A percentile compares a stretch with the other conserved stretches of the same genome.
Evolutionary conservation across 1,140 invertebrate genomes (phyloP).

Genomic region (Macrocentrus cingulum): DNA sequence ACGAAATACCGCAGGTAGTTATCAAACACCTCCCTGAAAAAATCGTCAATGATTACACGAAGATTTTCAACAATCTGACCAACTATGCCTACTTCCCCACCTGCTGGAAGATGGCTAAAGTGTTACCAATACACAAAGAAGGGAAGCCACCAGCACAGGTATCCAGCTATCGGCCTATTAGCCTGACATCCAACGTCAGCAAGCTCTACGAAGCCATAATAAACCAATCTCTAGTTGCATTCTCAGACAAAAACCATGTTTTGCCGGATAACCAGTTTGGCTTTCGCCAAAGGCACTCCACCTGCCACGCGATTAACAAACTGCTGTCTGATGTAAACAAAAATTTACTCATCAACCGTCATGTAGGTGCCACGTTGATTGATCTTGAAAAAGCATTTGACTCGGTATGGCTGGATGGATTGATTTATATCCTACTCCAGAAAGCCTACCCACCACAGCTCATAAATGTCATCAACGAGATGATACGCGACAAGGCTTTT

Average conservation of each 20-base stretch:
- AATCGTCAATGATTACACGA: conserved; percentile 5
- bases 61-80: conserved; percentile 23
- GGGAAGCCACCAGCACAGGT: not conserved
- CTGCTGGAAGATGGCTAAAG: conserved; percentile 2
- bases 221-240: conserved; percentile 2
- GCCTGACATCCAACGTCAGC: conserved; percentile 15
- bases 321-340: conserved; percentile 11
- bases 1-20: conserved; percentile 18
- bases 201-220: conserved; percentile 24
- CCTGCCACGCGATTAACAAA: conserved; percentile 13
- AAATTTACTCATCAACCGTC: not conserved
- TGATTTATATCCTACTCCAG: not conserved
- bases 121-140: not conserved
- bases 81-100: conserved; percentile 12
- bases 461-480: conserved; percentile 1
- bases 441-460: not conserved
- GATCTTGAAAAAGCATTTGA: conserved; percentile 18
- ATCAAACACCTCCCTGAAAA: conserved; percentile 17
- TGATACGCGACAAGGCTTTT: not conserved
- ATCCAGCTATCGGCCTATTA: conserved; percentile 21
- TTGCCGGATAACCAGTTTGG: conserved; percentile 22
- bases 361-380: not conserved
- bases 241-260: conserved; percentile 11
- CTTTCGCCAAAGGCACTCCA: conserved; percentile 11
- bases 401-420: conserved; percentile 14